Base-by-base conservation (phyloP, 1,140 invertebrate species). In the Neodiprion pinetum region DNA sequence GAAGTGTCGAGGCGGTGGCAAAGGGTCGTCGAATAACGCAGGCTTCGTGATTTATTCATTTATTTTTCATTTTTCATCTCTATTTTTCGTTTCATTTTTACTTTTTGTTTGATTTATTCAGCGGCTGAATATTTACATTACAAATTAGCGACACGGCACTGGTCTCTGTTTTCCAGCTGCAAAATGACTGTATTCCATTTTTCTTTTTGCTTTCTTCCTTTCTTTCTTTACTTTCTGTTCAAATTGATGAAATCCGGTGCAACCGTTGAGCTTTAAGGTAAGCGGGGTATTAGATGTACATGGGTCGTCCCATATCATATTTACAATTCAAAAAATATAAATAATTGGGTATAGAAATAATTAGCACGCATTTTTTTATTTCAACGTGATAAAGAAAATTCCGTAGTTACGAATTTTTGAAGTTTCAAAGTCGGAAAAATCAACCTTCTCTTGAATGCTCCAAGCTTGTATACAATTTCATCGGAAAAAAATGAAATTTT, bases 121-220 rank as follows among this genome's bases (percentile, higher is more conserved):
- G 23, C 21, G 9, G 21, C 23, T 70, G 72, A 75, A 77, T 77
- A 78, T 80, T 80, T 80, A 77, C 76, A 80, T 80, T 76, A 78
- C 77, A 80, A 80, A 80, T 80, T 77, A 77, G 77, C 50, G 14
- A 21, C 28, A 40, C 67, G 40, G 21, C 5, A 7, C 4, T 40
- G 5, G 28, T 40, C 28, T 40, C 28, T 2, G 28, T 40, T 40
- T 40, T 40, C 2, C 28, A 40, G 28, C 28, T 40, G 28, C 28
- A 40, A 1, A 40, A 40, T 40, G 28, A 40, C 28, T 40, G 28
- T 40, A 2, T 40, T 40, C 28, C 1, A 40, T 40, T 40, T 40
- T 40, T 5, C 28, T 40, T 5, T 40, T 40, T 40, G 1, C 28
- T 40, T 40, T 40, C 28, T 40, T 4, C 0, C 28, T 40, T 40